Evolutionary conservation across 1,140 invertebrate species (phyloP).

Genomic region (Bombus sibiricus): DNA sequence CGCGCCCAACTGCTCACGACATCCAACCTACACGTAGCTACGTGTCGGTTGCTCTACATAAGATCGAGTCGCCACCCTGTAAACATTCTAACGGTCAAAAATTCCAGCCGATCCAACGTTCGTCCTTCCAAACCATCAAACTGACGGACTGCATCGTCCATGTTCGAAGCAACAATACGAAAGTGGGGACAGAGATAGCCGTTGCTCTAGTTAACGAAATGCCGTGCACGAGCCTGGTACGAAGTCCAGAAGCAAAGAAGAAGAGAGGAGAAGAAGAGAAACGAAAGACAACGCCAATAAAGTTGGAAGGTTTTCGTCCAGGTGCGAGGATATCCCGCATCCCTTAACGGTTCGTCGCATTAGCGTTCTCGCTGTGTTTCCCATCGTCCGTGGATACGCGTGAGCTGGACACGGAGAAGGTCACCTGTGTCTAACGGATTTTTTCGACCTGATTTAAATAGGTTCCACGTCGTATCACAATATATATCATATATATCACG

Average conservation of each 20-base stretch:
- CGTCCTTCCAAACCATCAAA: background rate
- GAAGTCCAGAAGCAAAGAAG: no score
- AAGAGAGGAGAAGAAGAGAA: background rate
- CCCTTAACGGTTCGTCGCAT: slow-evolving; percentile 55
- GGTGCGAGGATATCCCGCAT: slow-evolving; percentile 56
- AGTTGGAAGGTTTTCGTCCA: slow-evolving; percentile 49
- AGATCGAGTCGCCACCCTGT: slow-evolving; percentile 42
- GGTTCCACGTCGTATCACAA: slow-evolving; percentile 21
- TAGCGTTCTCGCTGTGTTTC: slow-evolving; percentile 46
- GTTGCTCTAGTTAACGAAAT: slow-evolving; percentile 76
- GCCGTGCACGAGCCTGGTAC: background rate
- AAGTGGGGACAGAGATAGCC: slow-evolving; percentile 57
- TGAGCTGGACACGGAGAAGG: slow-evolving; percentile 63
- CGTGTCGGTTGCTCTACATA: slow-evolving; percentile 43
- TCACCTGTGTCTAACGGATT: slow-evolving; percentile 75
- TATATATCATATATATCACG: background rate
- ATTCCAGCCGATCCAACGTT: background rate
- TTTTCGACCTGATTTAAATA: slow-evolving; percentile 80
- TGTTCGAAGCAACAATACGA: background rate
- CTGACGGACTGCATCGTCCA: background rate
- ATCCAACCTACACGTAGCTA: background rate
- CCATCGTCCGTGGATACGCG: slow-evolving; percentile 35
- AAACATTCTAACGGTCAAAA: slow-evolving; percentile 49
- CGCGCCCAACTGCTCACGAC: background rate
- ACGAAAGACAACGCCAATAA: slow-evolving; percentile 26